Evolutionary conservation across 2,797 vertebrate species (phyloP).

Genomic region (Danio jaintianensis): DNA sequence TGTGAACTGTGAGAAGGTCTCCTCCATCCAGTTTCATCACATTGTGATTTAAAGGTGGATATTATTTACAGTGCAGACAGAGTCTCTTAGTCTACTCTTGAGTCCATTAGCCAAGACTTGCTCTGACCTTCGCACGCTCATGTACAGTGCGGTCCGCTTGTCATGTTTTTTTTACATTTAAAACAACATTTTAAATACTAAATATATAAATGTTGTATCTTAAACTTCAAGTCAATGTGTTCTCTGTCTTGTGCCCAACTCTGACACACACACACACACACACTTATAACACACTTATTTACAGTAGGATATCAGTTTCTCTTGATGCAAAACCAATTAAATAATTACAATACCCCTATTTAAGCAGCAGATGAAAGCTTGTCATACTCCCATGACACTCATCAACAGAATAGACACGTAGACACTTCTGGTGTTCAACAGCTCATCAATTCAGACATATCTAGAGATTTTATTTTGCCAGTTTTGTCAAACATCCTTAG

Average conservation of each 20-base stretch:
- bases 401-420: conserved; percentile 15
- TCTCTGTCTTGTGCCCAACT: background rate
- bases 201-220: background rate
- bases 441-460: conserved; percentile 28
- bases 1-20: conserved; percentile 34
- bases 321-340: conserved; percentile 42
- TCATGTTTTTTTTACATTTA: background rate
- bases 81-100: conserved; percentile 7
- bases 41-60: conserved; percentile 59
- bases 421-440: conserved; percentile 4
- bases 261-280: background rate
- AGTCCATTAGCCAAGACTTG: background rate
- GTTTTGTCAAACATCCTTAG: conserved; percentile 43
- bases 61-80: conserved; percentile 40
- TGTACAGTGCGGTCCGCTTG: background rate
- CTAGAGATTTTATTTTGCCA: conserved; percentile 17
- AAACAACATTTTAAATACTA: background rate
- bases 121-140: background rate
- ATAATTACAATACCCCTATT: conserved; percentile 39
- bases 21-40: conserved; percentile 53
- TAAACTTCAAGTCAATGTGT: background rate
- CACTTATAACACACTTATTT: background rate
- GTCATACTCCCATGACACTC: conserved; percentile 17
- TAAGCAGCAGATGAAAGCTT: conserved; percentile 35
- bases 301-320: background rate